Conservation (phyloP, 1,140 invertebrate species). For the Drosophila ogumai region DNA sequence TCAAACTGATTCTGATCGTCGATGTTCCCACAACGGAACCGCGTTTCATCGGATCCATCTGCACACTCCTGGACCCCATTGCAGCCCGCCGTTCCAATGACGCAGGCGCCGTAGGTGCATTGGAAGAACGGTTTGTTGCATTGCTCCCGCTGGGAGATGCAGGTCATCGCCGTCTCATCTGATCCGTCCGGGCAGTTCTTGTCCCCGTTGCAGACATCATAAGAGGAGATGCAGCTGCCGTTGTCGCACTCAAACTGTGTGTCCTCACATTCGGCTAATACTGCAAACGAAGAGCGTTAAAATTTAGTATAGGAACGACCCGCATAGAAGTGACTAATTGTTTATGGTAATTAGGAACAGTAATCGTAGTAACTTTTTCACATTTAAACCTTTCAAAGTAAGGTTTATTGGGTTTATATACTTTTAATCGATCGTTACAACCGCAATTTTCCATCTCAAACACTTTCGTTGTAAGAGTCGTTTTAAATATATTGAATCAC, state of each 20-base stretch:
- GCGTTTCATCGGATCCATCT: conserved; percentile 90
- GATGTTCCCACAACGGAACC: conserved; percentile 41
- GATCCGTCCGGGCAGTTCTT: conserved; percentile 87
- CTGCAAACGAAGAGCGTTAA: neutral
- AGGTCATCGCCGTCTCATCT: conserved; percentile 86
- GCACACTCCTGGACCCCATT: conserved; percentile 88
- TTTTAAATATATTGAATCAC: conserved; percentile 1
- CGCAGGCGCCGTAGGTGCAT: conserved; percentile 88
- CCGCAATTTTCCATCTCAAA: neutral
- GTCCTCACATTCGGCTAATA: conserved; percentile 25
- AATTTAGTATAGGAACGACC: neutral
- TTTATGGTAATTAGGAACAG: neutral
- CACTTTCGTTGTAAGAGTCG: neutral
- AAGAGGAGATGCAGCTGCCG: conserved; percentile 70
- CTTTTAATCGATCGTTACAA: neutral
- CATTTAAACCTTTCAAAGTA: neutral
- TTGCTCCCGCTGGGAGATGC: conserved; percentile 65
- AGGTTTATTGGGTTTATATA: neutral
- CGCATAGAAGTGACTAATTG: no score
- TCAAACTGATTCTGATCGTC: conserved; percentile 42
- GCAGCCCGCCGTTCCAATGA: conserved; percentile 86
- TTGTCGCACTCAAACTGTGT: conserved; percentile 66
- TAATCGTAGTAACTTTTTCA: neutral
- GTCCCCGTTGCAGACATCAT: conserved; percentile 83
- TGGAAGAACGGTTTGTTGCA: conserved; percentile 86